Base-by-base conservation (phyloP, 2,888 invertebrate genomes). In the Latrodectus hesperus region DNA sequence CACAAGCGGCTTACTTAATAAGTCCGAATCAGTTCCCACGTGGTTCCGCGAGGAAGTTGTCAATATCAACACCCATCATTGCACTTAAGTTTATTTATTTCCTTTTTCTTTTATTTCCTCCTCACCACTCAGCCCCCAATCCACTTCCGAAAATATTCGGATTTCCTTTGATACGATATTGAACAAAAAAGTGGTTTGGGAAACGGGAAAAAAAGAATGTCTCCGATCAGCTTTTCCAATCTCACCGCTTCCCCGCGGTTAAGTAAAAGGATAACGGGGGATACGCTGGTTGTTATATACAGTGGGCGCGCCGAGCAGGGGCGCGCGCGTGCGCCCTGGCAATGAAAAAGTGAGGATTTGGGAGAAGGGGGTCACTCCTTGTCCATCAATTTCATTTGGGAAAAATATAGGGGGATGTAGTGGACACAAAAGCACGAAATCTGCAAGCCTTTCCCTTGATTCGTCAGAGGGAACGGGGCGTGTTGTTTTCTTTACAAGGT, bases 241-340 rank as follows among this genome's bases (percentile, higher is more conserved):
- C 76, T 72, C 64, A 55, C 72, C 65, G 86, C 75, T 60, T 73
- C 53, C 53, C 71, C 71, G 72, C 86, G 76, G 81, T 72, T 77
- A 65, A 87, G 81, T 87, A 87, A 87, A 81, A 72, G 86, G 81
- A 71, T 77, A 81, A 76, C 74, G 65, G 70, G 81, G 53, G 73
- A 60, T 76, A 81, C 80, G 65, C 70, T 68, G 86, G 86, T 87
- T 87, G 86, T 87, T 87, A 87, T 87, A 87, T 77, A 38, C 38
- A 73, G 81, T 77, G 86, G 86, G 86, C 86, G 86, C 86, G 86
- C 9, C 86, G 80, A 77, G 60, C 81, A 73, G 60, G 64, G 49
- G 53, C 68, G 51, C 53, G 81, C 86, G 86, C 81, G 17, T 87
- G 86, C 86, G 86, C 86, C 72, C 76, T 75, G 17, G 55, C 65